Conservation (phyloP, 2,797 vertebrate species). For the Hydrolagus colliei region DNA sequence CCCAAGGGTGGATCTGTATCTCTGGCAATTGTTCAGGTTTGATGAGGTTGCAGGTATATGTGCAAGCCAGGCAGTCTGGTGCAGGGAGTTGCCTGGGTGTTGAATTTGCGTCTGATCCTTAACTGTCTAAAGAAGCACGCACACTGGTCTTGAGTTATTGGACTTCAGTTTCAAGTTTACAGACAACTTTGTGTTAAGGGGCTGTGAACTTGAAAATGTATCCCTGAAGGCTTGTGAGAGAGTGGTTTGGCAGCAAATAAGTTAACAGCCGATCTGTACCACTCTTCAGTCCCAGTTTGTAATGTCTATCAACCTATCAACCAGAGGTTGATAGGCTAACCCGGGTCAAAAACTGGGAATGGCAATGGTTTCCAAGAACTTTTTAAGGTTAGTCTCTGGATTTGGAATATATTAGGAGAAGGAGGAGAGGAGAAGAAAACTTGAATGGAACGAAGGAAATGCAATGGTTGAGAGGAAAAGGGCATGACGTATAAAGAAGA, state of each 20-base stretch:
- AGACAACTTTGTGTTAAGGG: not conserved
- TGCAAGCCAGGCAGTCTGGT: not conserved
- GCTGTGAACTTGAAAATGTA: not conserved
- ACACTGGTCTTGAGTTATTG: not conserved
- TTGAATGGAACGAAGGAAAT: no score
- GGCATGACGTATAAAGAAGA: no score
- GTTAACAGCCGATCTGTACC: not conserved
- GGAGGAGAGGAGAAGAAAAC: not conserved
- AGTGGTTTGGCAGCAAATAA: not conserved
- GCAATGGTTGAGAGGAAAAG: no score
- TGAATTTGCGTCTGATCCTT: not conserved
- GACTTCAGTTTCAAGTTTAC: slow-evolving; percentile 8
- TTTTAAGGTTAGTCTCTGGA: no score
- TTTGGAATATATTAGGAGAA: not conserved
- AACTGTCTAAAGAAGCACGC: not conserved
- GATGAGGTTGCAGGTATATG: not conserved
- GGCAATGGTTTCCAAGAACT: not conserved
- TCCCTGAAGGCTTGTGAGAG: not conserved
- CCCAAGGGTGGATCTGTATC: not conserved
- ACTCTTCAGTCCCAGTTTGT: not conserved
- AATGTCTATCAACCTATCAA: no score
- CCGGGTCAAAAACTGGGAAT: not conserved
- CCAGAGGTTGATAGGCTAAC: not conserved
- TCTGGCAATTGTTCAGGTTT: not conserved
- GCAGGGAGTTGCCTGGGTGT: not conserved